Base-by-base conservation (phyloP, 1,140 invertebrate species). In the Drosophila ficusphila region DNA sequence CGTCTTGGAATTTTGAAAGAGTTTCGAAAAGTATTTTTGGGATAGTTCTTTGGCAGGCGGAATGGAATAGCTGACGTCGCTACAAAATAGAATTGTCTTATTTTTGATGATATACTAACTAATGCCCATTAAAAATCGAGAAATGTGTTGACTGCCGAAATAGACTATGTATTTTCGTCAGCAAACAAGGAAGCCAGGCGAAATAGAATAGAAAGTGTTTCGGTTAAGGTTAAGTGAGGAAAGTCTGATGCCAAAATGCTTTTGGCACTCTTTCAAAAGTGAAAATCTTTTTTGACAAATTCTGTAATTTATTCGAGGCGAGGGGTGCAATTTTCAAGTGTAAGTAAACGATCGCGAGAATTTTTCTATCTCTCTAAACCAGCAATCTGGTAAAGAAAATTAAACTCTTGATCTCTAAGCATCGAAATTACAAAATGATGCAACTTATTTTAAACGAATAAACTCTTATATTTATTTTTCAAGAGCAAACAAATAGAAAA, bases 231-330 rank as follows among this genome's bases (percentile, higher is more conserved):
- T 73, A 73, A 72, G 60, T 34, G 52, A 69, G 51, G 53, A 57
- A 69, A 34, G 31, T 39, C 42, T 25, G 38, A 69, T 38, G 53
- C 44, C 57, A 52, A 61, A 72, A 53, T 53, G 27, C 25, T 73
- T 73, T 74, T 74, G 69, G 69, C 69, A 73, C n/a, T 7, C 29
- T 19, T 18, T 57, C 60, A 70, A 75, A 38, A 52, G 54, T 34
- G 49, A 65, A 46, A 48, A 42, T 9, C 12, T 61, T 75, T 61
- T 75, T 78, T 83, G 79, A 85, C 70, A 85, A 83, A 85, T 83
- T 79, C 69, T 38, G 64, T 54, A 75, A 82, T 77, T 77, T 82
- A 71, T 79, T 70, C 56, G 48, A 64, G 41, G 33, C 64, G 54
- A 27, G 41, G 33, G 42, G 31, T 21, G 14, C 29, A 31, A 65